Evolutionary conservation across 1,140 invertebrate genomes (phyloP).

Genomic region (Cyphomyrmex costatus): DNA sequence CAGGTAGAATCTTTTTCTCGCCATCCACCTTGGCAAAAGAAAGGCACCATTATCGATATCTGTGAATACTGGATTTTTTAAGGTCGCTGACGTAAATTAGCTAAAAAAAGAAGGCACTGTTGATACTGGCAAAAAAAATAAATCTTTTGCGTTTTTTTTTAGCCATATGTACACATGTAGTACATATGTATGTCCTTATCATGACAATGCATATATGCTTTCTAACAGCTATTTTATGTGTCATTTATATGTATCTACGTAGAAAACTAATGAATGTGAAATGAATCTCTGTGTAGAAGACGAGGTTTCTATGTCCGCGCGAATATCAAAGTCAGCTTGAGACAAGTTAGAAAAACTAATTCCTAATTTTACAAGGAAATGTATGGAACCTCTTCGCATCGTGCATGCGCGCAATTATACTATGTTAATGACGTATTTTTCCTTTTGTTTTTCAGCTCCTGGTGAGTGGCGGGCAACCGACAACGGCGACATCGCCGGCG

Average conservation of each 20-base stretch:
- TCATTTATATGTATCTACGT: conserved; percentile 58
- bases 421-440: neutral
- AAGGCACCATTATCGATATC: neutral
- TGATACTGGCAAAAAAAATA: conserved; percentile 31
- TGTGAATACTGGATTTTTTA: conserved; percentile 29
- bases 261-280: conserved; percentile 8
- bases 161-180: conserved; percentile 19
- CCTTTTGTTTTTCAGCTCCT: conserved; percentile 89
- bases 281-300: neutral
- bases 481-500: conserved; percentile 89
- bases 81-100: neutral
- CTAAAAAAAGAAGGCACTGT: neutral
- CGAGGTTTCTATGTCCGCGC: neutral
- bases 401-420: conserved; percentile 11
- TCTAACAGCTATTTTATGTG: neutral
- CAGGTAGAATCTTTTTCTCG: neutral
- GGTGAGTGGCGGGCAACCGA: conserved; percentile 90
- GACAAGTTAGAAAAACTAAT: conserved; percentile 33
- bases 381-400: neutral
- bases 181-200: conserved; percentile 56
- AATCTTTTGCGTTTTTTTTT: neutral
- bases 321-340: neutral
- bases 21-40: neutral
- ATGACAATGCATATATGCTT: conserved; percentile 10
- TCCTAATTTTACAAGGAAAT: conserved; percentile 28